Base-by-base conservation (phyloP, 92 coral and sea anemone species). In the Epizoanthus scotinus region DNA sequence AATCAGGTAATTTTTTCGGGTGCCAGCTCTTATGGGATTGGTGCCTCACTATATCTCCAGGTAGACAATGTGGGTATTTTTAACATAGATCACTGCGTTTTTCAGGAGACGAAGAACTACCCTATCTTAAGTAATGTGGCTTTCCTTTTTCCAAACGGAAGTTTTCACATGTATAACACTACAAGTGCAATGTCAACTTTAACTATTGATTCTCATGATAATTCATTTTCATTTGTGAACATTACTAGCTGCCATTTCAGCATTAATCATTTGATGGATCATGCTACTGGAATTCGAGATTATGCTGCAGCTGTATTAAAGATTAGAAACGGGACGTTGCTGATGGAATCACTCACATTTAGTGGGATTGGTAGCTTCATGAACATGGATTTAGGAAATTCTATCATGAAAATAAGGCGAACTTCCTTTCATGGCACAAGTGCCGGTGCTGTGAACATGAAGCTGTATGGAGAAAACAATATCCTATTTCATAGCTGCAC, bases 371-470 rank as follows among this genome's bases (percentile, higher is more conserved):
- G 14, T 13, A 26, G 31, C 7, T 12, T 62, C 3, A 24, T 62
- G n/a, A 25, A 62, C 38, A 29, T 10, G 18, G 8, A 62, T 62
- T 62, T 62, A 18, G 0, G 36, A 62, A 62, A 25, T 62, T 24
- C 67, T 26, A 18, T 13, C 27, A 26, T 62, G 67, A 62, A 36
- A 62, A 62, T 17, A 62, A 26, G 67, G 25, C 38, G 18, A 62
- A 62, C 67, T 4, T 26, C 18, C 25, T 24, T 62, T 62, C 14
- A 9, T 62, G 38, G 67, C 4, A 12, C 40, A 8, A 18, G 13
- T 29, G 49, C 62, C n/a, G 73, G 84, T 50, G 84, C 63, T 17
- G 84, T 62, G 19, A 67, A 64, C 15, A 20, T 21, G 25, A 71
- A 26, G 31, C 18, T 62, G 36, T 4, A 8, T 26, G 12, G 67